Base-by-base conservation (phyloP, 2,888 invertebrate genomes). In the Platycheirus albimanus region DNA sequence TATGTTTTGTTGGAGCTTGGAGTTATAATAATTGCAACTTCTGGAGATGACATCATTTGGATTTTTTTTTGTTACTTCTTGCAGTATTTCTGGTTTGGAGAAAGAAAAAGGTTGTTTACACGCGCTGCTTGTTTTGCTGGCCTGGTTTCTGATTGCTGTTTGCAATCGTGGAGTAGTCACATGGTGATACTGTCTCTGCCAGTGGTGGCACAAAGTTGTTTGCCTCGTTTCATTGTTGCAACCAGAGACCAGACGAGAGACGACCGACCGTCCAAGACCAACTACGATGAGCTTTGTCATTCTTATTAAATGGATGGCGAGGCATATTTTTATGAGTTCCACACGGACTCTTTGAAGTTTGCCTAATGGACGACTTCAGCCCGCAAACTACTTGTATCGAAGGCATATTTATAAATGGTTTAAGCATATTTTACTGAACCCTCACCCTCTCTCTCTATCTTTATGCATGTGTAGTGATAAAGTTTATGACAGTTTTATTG, bases 41-140 rank as follows among this genome's bases (percentile, higher is more conserved):
- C 76, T 54, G 33, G 56, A 72, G 77, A 81, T 81, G 81, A 81
- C 81, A 81, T 76, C 81, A 81, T 66, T n/a, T n/a, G n/a, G n/a
- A n/a, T n/a, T 66, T 19, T 33, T 38, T 30, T 61, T 19, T 7
- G 30, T 47, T 43, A n/a, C 45, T 63, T 72, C 52, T 58, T 54
- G 69, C 19, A 54, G 67, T 20, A 19, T 30, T 47, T 49, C 63
- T 75, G 76, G 64, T 45, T 54, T 28, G 41, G 43, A 41, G 41
- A 58, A 36, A 6, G 17, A 45, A 61, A 71, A 76, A 66, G 58
- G 69, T 64, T 56, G 49, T 54, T 56, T 54, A 52, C 61, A 61
- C 45, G 61, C 28, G 54, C 43, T 28, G 38, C n/a, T 36, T 33
- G 49, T 61, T 13, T 41, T 19, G 61, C 43, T 75, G 75, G 64